Evolutionary conservation across 2,797 vertebrate species (phyloP).

Genomic region (Anguilla obscura): DNA sequence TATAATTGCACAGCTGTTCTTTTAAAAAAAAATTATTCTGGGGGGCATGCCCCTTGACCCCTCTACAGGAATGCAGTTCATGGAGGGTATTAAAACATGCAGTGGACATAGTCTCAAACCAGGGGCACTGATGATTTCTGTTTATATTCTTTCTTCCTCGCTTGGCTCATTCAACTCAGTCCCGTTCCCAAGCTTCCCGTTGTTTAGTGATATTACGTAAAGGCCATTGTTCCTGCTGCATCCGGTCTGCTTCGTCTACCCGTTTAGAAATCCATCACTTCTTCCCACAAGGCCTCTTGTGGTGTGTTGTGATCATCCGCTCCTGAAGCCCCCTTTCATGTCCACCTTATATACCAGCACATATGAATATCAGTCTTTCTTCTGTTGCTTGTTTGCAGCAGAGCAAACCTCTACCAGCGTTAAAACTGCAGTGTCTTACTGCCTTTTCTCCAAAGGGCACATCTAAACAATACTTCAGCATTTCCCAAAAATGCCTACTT

Average conservation of each 20-base stretch:
- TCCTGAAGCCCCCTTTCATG: neutral
- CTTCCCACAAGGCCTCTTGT: slow-evolving; percentile 1
- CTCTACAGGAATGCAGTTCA: too few relatives aligned
- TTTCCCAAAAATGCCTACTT: neutral
- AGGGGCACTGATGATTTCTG: neutral
- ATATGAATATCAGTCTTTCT: neutral
- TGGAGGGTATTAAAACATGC: neutral
- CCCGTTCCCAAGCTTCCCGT: neutral
- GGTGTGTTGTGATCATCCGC: neutral
- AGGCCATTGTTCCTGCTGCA: neutral
- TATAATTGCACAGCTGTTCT: neutral
- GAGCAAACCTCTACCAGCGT: neutral
- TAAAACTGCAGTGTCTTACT: neutral
- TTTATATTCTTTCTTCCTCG: neutral
- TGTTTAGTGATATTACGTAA: neutral
- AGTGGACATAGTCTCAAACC: too few relatives aligned
- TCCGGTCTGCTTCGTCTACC: neutral
- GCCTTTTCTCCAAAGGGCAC: neutral
- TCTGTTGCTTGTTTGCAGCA: neutral
- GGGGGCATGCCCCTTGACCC: too few relatives aligned
- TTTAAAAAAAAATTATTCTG: too few relatives aligned
- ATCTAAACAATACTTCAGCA: neutral
- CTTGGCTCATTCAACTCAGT: neutral
- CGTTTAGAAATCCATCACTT: neutral
- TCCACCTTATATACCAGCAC: neutral